Evolutionary conservation across 2,113 vertebrate genomes (phyloP).

Genomic region (Onychostruthus taczanowskii): DNA sequence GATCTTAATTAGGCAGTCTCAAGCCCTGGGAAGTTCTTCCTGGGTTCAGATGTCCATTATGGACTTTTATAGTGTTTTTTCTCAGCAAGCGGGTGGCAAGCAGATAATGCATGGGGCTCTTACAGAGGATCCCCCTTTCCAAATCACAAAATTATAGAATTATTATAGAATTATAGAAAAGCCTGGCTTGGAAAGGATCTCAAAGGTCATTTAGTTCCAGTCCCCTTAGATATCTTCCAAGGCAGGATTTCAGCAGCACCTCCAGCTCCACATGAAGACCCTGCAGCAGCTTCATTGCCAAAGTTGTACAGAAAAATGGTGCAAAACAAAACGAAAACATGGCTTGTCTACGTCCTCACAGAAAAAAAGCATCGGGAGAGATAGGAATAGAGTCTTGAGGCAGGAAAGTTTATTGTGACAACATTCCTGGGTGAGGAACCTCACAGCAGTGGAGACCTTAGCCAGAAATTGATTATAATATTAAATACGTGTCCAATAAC

Average conservation of each 20-base stretch:
- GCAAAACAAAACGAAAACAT: background rate
- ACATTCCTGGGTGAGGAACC: background rate
- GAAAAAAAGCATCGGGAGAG: background rate
- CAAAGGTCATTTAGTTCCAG: background rate
- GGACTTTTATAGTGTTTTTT: background rate
- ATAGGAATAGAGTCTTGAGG: background rate
- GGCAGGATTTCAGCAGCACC: background rate
- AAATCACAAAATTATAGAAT: background rate
- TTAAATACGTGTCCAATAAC: background rate
- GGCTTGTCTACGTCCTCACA: background rate
- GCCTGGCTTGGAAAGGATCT: background rate
- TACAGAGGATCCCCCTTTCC: background rate
- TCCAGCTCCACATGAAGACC: background rate
- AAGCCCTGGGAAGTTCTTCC: background rate
- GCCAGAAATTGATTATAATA: background rate
- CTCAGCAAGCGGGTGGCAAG: background rate
- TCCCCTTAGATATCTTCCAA: background rate
- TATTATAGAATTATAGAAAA: background rate
- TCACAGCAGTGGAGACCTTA: background rate
- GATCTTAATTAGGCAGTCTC: background rate
- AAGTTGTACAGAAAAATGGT: background rate
- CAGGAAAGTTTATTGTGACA: background rate
- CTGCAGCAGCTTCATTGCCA: background rate
- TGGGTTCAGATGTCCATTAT: background rate
- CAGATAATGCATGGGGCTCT: rapidly evolving